Percentiles rank a stretch among this genome's conserved stretches.
phyloP scores from a whole-genome alignment of 2,797 vertebrate species.

The Neosilurus mollespiculum region DNA sequence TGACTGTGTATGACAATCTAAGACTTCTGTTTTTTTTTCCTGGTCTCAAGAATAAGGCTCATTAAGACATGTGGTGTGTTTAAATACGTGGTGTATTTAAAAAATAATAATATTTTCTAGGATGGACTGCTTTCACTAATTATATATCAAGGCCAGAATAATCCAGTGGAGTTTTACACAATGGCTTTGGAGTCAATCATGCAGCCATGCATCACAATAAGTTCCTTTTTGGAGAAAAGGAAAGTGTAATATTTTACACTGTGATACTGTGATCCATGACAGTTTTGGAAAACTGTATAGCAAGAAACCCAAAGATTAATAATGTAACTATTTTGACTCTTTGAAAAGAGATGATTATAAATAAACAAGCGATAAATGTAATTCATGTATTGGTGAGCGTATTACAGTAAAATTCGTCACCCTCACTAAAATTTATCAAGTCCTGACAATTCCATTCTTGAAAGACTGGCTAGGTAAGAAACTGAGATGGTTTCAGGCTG shows the following conservation, averaged over 20 bases:
- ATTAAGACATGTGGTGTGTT: no score
- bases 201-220: background rate
- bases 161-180: background rate
- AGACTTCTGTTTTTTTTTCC: background rate
- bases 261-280: no score
- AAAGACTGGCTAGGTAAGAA: background rate
- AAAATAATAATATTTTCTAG: background rate
- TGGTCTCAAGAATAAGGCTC: background rate
- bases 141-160: background rate
- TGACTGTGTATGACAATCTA: background rate
- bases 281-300: background rate
- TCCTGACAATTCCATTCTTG: background rate
- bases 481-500: background rate
- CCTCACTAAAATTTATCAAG: background rate
- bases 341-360: background rate
- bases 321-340: background rate
- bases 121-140: constrained; percentile 1
- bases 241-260: background rate
- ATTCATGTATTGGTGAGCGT: background rate
- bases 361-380: background rate
- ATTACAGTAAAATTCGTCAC: no score
- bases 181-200: background rate
- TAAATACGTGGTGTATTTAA: background rate
- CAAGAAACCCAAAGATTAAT: background rate
- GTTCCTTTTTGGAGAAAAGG: background rate